Evolutionary conservation across 2,113 vertebrate genomes (phyloP).

Genomic region (Prinia subflava): DNA sequence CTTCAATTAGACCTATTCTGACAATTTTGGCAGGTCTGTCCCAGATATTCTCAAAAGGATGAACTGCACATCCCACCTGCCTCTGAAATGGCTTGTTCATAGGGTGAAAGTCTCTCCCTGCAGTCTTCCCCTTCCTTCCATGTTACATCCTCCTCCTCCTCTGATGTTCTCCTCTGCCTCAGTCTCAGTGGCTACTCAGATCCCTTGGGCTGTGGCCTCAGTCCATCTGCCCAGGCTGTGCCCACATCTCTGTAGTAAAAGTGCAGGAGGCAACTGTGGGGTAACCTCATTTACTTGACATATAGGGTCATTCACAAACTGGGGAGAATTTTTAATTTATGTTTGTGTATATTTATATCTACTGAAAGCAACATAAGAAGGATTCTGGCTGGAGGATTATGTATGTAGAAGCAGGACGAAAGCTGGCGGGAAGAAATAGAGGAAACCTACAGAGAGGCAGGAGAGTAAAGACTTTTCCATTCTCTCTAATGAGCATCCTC

Average conservation of each 20-base stretch:
- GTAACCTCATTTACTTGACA: neutral
- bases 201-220: neutral
- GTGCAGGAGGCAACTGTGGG: too few species aligned
- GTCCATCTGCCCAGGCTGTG: neutral
- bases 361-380: neutral
- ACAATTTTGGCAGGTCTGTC: neutral
- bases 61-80: neutral
- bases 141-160: neutral
- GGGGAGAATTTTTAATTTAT: fast-evolving
- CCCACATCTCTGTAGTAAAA: neutral
- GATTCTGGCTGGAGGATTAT: neutral
- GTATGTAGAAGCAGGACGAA: neutral
- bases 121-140: neutral
- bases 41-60: neutral
- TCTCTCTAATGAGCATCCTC: neutral
- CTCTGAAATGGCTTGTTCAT: neutral
- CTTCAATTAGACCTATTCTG: neutral
- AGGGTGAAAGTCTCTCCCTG: neutral
- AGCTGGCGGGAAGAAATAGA: neutral
- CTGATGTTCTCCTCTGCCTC: neutral
- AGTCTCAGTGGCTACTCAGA: neutral
- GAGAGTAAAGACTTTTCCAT: neutral
- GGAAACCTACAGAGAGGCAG: neutral
- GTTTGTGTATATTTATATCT: neutral
- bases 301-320: neutral